Evolutionary conservation across 64 coral and sea anemone species (phyloP).

Genomic region (Porites lutea): DNA sequence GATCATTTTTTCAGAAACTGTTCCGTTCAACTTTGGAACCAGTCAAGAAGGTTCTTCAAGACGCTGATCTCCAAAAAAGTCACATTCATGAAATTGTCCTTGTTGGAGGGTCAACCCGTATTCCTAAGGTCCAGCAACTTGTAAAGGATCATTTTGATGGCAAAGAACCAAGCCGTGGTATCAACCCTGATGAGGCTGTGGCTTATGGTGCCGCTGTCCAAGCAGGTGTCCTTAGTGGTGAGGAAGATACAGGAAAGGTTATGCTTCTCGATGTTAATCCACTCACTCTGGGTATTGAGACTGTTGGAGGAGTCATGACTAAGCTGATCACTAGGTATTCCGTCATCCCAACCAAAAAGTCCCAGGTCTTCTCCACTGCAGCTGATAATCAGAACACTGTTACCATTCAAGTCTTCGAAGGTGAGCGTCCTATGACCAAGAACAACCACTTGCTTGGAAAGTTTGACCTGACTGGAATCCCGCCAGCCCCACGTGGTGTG

Average conservation of each 20-base stretch:
- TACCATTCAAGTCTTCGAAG: conserved; percentile 99
- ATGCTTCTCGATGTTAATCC: conserved; percentile 97
- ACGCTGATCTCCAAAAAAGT: conserved; percentile 84
- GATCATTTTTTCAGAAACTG: conserved; percentile 63
- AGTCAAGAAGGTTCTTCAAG: conserved; percentile 87
- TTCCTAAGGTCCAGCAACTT: conserved; percentile 95
- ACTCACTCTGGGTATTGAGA: conserved; percentile 97
- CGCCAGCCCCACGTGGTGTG: conserved; percentile 96
- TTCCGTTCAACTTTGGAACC: conserved; percentile 95
- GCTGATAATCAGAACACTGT: conserved; percentile 99
- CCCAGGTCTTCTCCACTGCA: conserved; percentile 98
- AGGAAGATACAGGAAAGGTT: conserved; percentile 98
- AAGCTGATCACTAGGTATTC: conserved; percentile 94
- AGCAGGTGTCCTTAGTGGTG: conserved; percentile 95
- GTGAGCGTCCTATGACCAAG: conserved; percentile 98
- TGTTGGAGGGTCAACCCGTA: conserved; percentile 98
- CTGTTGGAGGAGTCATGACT: conserved; percentile 99
- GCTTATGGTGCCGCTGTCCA: conserved; percentile 99
- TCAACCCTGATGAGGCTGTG: conserved; percentile 99
- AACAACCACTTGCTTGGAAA: conserved; percentile 99
- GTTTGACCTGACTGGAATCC: conserved; percentile 96
- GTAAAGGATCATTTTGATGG: conserved; percentile 92
- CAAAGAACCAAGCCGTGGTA: conserved; percentile 98
- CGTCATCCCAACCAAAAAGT: conserved; percentile 98
- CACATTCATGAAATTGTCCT: conserved; percentile 99